phyloP scores from a whole-genome alignment of 2,797 vertebrate species.

The Psittacula derbiana region DNA sequence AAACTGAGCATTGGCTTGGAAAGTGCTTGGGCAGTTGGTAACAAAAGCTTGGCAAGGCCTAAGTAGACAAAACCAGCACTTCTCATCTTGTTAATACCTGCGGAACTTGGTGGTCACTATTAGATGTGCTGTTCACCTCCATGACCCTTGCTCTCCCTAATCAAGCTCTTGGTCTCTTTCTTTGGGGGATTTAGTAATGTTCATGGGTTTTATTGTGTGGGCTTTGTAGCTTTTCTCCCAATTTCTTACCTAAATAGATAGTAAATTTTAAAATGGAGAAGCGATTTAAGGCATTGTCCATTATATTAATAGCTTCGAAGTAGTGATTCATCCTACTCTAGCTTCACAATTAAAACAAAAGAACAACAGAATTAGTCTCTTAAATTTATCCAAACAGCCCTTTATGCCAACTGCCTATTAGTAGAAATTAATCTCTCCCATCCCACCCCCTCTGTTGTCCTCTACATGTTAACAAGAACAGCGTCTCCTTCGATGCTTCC shows the following conservation, averaged over 20 bases:
- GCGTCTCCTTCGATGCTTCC: neutral
- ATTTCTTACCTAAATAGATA: neutral
- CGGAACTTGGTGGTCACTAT: neutral
- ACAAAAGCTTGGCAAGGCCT: neutral
- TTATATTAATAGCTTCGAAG: constrained; percentile 3
- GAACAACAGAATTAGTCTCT: constrained; percentile 8
- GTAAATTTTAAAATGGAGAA: neutral
- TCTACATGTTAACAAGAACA: neutral
- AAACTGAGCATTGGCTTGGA: neutral
- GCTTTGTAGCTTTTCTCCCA: neutral
- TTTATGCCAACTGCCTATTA: constrained; percentile 16
- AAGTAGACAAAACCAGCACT: neutral
- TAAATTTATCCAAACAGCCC: constrained; percentile 2
- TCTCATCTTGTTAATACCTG: neutral
- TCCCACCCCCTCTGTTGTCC: neutral
- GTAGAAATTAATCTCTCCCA: neutral
- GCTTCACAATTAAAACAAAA: constrained; percentile 29
- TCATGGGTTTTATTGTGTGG: neutral
- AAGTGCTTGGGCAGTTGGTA: neutral
- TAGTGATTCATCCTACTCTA: constrained; percentile 16
- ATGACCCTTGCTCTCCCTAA: neutral
- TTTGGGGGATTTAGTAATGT: neutral
- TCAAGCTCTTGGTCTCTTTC: neutral
- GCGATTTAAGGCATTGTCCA: neutral
- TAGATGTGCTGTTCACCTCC: rapidly evolving